Percentiles rank a stretch among this genome's conserved stretches.
phyloP scores from a whole-genome alignment of 2,113 vertebrate genomes.

The Clinocottus analis region DNA sequence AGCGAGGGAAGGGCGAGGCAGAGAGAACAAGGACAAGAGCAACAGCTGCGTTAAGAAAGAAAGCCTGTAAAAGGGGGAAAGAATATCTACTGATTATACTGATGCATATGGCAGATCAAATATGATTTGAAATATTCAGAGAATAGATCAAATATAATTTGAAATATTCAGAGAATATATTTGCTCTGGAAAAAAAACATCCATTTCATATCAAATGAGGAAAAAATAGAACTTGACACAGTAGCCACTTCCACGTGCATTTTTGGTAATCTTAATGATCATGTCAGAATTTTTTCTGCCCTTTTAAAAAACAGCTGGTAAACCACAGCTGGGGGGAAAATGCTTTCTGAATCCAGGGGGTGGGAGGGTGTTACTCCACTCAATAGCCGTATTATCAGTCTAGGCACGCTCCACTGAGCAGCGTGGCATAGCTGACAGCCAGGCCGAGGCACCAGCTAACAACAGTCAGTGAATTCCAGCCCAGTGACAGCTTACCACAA shows the following conservation, averaged over 20 bases:
- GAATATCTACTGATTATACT: conserved; percentile 3
- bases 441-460: conserved; percentile 73
- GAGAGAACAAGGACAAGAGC: conserved; percentile 46
- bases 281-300: conserved; percentile 14
- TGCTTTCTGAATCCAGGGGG: conserved; percentile 58
- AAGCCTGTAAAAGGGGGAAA: background rate
- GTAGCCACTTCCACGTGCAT: conserved; percentile 1
- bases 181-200: background rate
- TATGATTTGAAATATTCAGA: background rate
- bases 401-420: conserved; percentile 73
- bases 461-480: conserved; percentile 76
- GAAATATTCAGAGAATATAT: background rate
- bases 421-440: conserved; percentile 80
- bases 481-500: conserved; percentile 76
- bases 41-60: conserved; percentile 21
- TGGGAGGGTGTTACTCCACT: conserved; percentile 62
- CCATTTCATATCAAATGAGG: background rate
- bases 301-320: conserved; percentile 72
- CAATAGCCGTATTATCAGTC: conserved; percentile 80
- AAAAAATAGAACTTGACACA: background rate
- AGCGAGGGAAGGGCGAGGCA: conserved; percentile 36
- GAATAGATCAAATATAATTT: background rate
- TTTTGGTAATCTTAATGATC: conserved; percentile 29
- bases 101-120: background rate
- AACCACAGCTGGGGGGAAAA: conserved; percentile 71